Percentiles rank a stretch among this genome's conserved stretches.
phyloP scores from a whole-genome alignment of 2,888 invertebrate species.

The Troides aeacus region DNA sequence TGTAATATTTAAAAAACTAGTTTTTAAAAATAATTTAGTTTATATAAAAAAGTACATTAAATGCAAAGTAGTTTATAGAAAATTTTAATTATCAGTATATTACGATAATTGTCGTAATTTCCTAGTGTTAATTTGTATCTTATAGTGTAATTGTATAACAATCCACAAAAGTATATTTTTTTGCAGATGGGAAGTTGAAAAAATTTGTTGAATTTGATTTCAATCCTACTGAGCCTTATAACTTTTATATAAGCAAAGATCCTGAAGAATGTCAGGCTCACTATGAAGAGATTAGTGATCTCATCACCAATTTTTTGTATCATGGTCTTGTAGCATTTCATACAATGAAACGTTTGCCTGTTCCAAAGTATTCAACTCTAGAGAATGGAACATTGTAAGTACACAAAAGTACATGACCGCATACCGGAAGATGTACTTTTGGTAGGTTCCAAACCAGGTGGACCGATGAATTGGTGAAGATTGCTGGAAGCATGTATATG shows the following conservation, averaged over 20 bases:
- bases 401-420: too few relatives aligned
- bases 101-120: not conserved
- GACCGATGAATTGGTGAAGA: too few relatives aligned
- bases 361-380: slow-evolving; percentile 76
- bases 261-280: slow-evolving; percentile 83
- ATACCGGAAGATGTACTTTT: too few relatives aligned
- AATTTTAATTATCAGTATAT: not conserved
- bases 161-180: slow-evolving; percentile 4
- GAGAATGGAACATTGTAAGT: slow-evolving; percentile 78
- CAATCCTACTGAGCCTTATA: slow-evolving; percentile 78
- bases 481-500: too few relatives aligned
- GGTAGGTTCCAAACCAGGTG: too few relatives aligned
- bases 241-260: slow-evolving; percentile 82
- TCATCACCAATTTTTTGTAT: slow-evolving; percentile 85
- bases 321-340: slow-evolving; percentile 80
- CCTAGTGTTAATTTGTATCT: not conserved
- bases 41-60: not conserved
- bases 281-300: slow-evolving; percentile 86
- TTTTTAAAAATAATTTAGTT: too few relatives aligned
- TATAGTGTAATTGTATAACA: not conserved
- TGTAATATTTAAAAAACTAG: too few relatives aligned
- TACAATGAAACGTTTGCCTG: slow-evolving; percentile 76
- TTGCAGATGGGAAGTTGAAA: slow-evolving; percentile 82
- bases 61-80: not conserved
- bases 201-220: slow-evolving; percentile 76